A percentile compares a stretch with the other conserved stretches of the same genome.
Conservation (phyloP, 2,888 invertebrate genomes). For the Nomada lathburiana region DNA sequence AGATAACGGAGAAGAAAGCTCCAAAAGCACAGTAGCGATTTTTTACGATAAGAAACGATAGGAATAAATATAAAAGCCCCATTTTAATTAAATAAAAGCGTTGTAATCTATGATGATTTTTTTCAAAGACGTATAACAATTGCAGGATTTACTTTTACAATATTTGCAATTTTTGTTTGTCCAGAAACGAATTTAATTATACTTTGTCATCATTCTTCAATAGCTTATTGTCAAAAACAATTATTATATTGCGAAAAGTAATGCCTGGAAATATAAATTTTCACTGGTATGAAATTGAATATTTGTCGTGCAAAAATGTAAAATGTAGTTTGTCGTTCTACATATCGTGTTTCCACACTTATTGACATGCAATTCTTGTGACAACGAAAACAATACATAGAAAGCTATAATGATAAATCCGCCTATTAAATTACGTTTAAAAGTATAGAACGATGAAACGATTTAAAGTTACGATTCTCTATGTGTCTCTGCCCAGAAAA, state of each 20-base stretch:
- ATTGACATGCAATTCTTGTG: slow-evolving; percentile 28
- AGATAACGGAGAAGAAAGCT: slow-evolving; percentile 44
- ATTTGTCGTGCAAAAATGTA: slow-evolving; percentile 25
- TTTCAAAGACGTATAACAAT: neutral
- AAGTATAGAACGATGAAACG: neutral
- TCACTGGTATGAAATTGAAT: neutral
- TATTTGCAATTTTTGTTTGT: neutral
- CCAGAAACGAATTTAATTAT: neutral
- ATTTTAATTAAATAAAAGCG: slow-evolving; percentile 29
- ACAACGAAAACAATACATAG: neutral
- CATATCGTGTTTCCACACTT: slow-evolving; percentile 3
- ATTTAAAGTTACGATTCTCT: neutral
- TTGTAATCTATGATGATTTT: slow-evolving; percentile 19
- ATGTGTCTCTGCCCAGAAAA: neutral
- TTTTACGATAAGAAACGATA: slow-evolving; percentile 6
- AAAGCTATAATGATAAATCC: slow-evolving; percentile 4
- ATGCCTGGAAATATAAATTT: slow-evolving; percentile 9
- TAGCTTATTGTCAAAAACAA: neutral
- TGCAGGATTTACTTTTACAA: slow-evolving; percentile 22
- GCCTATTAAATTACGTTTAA: neutral
- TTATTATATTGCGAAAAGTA: slow-evolving; percentile 14
- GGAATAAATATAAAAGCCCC: slow-evolving; percentile 36
- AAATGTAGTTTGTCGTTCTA: neutral
- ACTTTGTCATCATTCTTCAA: neutral
- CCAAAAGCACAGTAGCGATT: slow-evolving; percentile 48